Evolutionary conservation across 1,140 invertebrate genomes (phyloP).

Genomic region (Agraylea sexmaculata): DNA sequence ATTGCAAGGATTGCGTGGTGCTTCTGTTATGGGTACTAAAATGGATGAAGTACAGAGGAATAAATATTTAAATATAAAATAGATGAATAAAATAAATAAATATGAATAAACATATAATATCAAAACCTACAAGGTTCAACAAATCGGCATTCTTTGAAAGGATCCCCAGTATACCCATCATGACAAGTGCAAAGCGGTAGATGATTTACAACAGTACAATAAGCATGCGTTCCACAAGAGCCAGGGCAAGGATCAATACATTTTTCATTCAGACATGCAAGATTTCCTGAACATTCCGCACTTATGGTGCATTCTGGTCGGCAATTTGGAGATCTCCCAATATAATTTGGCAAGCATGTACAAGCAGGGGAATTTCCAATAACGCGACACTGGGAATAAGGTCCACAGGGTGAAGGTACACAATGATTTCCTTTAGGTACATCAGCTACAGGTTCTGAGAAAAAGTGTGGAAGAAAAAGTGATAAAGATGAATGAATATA

Average conservation of each 20-base stretch:
- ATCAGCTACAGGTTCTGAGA: conserved; percentile 18
- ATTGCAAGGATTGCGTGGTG: conserved; percentile 53
- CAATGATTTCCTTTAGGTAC: conserved; percentile 48
- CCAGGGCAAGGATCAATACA: conserved; percentile 68
- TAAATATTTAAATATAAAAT: neutral
- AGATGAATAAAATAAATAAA: neutral
- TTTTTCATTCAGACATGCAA: conserved; percentile 62
- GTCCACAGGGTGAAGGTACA: conserved; percentile 66
- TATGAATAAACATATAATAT: conserved; percentile 3
- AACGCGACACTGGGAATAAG: conserved; percentile 63
- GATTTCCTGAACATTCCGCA: conserved; percentile 60
- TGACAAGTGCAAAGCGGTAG: conserved; percentile 63
- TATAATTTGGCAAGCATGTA: conserved; percentile 57
- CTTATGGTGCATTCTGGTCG: conserved; percentile 65
- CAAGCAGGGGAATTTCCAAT: conserved; percentile 58
- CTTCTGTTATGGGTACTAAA: conserved; percentile 27
- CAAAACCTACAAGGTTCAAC: conserved; percentile 18
- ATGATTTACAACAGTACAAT: conserved; percentile 60
- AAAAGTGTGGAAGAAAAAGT: too few species aligned
- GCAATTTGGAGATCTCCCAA: conserved; percentile 64
- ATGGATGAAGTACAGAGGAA: neutral
- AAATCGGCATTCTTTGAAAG: conserved; percentile 52
- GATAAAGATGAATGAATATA: conserved; percentile 16
- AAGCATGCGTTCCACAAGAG: conserved; percentile 58
- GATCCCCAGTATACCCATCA: conserved; percentile 61